Evolutionary conservation across 2,113 vertebrate genomes (phyloP), one percentile per base, ranked within the genome.

Genomic region (Psilopsiagon aurifrons): DNA sequence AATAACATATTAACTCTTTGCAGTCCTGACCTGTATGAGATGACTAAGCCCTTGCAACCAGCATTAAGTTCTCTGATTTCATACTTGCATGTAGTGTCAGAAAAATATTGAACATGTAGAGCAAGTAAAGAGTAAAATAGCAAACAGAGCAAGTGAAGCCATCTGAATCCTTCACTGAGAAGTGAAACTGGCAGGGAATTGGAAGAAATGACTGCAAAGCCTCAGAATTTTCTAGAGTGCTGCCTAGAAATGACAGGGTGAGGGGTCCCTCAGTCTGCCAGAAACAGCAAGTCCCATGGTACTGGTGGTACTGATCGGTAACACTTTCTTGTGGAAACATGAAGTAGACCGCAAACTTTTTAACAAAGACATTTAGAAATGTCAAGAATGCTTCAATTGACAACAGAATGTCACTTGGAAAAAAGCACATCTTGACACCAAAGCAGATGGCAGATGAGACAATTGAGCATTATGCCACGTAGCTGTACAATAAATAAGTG

Each of bases 361-460:
- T 49, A 78, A 94, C 81, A 94, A 95, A 95, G 94, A 81, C 86
- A 90, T 80, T 95, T 77, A 71, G 60, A 97, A 95, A 95, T 97
- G 94, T 95, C 95, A 95, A 94, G 94, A 95, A 71, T 84, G 52
- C 79, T 94, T 62, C 69, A 86, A 91, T 44, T 94, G 95, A 82
- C 91, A 96, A 89, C 95, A 94, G 89, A 82, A 91, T 95, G 95
- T 96, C 91, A 91, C 91, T 96, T 60, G 93, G 83, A 68, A 62
- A 79, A 86, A 88, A 89, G 70, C 86, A 75, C 86, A 79, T 96
- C 81, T 95, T 95, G 94, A 94, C 93, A 92, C 93, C 57, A 79
- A 94, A 95, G 74, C 96, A 95, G 94, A 97, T 96, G 95, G 95
- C 69, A 81, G 74, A 91, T 70, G 81, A 97, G 73, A 94, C 94